Evolutionary conservation across 2,113 vertebrate species (phyloP), one percentile per base, ranked within the genome.

Genomic region (Pteruthius melanotis): DNA sequence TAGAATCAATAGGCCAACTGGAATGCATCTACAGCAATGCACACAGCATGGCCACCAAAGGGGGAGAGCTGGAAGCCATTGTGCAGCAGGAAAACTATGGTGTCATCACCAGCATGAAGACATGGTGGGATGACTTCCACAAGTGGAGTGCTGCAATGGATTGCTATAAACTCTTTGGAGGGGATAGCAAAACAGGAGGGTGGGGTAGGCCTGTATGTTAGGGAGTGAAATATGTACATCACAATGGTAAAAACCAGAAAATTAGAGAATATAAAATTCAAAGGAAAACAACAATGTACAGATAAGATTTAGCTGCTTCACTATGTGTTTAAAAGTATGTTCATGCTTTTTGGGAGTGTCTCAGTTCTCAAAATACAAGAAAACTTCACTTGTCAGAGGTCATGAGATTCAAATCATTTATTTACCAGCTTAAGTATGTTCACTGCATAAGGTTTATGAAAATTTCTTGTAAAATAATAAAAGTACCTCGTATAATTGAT

Each of bases 401-500:
- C 93, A 42, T 45, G 83, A 93, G 83, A 94, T 89, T 92, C 4
- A 13, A 88, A 49, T 95, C 27, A 69, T 90, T 49, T 80, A 66
- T 97, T 94, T 97, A 80, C 76, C 59, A 87, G 53, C 86, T 96
- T 74, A 88, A 26, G 87, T 96, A 83, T 82, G 77, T 97, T 96
- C 53, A 57, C 87, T 91, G 84, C 52, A 52, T 95, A 92, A 97
- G 96, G 96, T 75, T 87, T 97, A 83, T 53, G 49, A 93, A 79
- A 80, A 69, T 93, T 95, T 95, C 87, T 96, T 97, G 66, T 98
- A 97, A 98, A 97, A 97, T 97, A 90, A 95, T 94, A 96, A 94
- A 97, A 93, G 85, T 95, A 96, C 94, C 83, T 91, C 82, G 83
- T 97, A 90, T 97, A 98, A 97, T 98, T 97, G 96, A 97, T 98